phyloP scores from a whole-genome alignment of 2,797 vertebrate species.

The Sarcoramphus papa region DNA sequence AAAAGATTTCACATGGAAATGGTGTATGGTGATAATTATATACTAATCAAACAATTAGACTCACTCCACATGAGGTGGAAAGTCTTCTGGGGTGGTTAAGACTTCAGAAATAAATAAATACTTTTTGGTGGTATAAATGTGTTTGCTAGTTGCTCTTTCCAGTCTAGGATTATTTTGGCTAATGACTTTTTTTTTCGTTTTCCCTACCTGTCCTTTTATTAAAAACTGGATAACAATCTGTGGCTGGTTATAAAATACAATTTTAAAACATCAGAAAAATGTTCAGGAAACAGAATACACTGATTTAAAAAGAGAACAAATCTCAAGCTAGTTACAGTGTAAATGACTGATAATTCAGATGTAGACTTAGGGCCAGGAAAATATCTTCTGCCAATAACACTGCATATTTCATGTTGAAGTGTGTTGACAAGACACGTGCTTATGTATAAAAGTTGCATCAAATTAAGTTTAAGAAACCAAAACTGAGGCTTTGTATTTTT shows the following conservation, averaged over 20 bases:
- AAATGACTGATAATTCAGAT: not conserved
- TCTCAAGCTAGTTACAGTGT: not conserved
- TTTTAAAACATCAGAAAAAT: not conserved
- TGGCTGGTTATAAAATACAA: not conserved
- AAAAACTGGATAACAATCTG: not conserved
- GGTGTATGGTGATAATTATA: not conserved
- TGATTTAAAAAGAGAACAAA: not conserved
- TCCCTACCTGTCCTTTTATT: not conserved
- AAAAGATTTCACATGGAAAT: not conserved
- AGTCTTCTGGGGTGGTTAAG: not conserved
- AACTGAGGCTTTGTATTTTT: not conserved
- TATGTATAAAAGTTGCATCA: not conserved
- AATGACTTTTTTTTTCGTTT: not conserved
- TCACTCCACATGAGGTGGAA: not conserved
- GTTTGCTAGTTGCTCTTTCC: not conserved
- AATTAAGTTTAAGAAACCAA: not conserved
- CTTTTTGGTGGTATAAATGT: not conserved
- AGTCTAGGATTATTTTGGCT: not conserved
- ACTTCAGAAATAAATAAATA: not conserved
- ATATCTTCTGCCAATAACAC: constrained; percentile 1
- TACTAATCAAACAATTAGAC: not conserved
- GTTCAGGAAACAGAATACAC: not conserved
- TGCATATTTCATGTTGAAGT: constrained; percentile 5
- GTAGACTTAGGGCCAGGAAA: not conserved
- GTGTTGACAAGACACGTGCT: not conserved